Evolutionary conservation across 2,797 vertebrate species (phyloP).

Genomic region (Meriones psammophilus): DNA sequence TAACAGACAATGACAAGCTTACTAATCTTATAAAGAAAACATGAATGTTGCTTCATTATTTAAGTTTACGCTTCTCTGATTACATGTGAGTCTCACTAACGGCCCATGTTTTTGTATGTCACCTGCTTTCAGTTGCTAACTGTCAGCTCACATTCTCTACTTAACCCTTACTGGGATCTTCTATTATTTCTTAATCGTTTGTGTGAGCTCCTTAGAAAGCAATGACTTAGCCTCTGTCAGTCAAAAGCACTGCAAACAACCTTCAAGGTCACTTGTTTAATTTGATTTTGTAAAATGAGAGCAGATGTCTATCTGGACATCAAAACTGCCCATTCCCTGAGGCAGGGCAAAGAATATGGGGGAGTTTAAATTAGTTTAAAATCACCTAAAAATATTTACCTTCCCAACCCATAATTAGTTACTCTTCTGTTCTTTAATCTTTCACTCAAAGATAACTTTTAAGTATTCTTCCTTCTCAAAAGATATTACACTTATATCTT

Average conservation of each 20-base stretch:
- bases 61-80: slow-evolving; percentile 14
- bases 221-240: not conserved
- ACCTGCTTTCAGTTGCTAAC: not conserved
- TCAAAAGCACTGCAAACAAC: slow-evolving; percentile 4
- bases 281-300: slow-evolving; percentile 34
- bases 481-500: not conserved
- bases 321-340: not conserved
- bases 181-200: slow-evolving; percentile 21
- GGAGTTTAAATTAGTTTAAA: slow-evolving; percentile 45
- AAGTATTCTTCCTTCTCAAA: slow-evolving; percentile 37
- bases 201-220: slow-evolving; percentile 8
- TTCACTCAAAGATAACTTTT: slow-evolving; percentile 9
- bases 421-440: not conserved
- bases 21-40: slow-evolving; percentile 21
- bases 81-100: slow-evolving; percentile 7
- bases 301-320: not conserved
- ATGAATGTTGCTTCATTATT: not conserved
- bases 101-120: not conserved
- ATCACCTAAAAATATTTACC: slow-evolving; percentile 30
- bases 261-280: not conserved
- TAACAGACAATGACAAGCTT: not conserved
- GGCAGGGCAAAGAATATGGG: not conserved
- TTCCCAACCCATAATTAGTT: not conserved
- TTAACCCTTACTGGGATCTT: not conserved
- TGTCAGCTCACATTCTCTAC: not conserved